phyloP scores from a whole-genome alignment of 2,888 invertebrate species.

The Athrips mouffetella region DNA sequence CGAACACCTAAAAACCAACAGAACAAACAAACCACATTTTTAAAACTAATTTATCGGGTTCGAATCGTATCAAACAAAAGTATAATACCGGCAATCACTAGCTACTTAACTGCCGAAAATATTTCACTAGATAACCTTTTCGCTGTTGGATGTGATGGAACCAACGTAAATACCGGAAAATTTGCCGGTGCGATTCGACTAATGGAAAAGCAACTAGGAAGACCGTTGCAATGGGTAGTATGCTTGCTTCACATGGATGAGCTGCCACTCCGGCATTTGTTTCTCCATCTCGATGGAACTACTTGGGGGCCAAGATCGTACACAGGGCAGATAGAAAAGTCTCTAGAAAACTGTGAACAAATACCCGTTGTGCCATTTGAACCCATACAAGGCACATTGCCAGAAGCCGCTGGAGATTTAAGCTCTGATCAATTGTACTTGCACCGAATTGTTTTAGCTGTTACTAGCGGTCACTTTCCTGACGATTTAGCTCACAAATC shows the following conservation, averaged over 20 bases:
- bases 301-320: conserved; percentile 24
- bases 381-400: conserved; percentile 13
- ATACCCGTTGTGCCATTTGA: conserved; percentile 15
- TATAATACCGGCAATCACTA: conserved; percentile 7
- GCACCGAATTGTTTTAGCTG: conserved; percentile 20
- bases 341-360: conserved; percentile 22
- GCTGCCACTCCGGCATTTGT: conserved; percentile 27
- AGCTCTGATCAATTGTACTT: conserved; percentile 26
- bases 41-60: no score
- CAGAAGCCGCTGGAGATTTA: conserved; percentile 15
- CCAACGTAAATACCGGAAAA: conserved; percentile 24
- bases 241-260: conserved; percentile 26
- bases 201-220: conserved; percentile 23
- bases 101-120: conserved; percentile 5
- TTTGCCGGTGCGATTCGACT: conserved; percentile 24
- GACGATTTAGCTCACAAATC: conserved; percentile 20
- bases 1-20: no score
- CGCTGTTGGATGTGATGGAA: conserved; percentile 28
- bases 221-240: conserved; percentile 27
- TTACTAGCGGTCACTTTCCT: conserved; percentile 17
- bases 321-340: conserved; percentile 20
- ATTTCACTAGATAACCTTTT: conserved; percentile 17
- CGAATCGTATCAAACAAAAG: no score
- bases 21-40: no score
- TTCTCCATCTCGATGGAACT: conserved; percentile 22